A percentile compares a stretch with the other conserved stretches of the same genome.
These are phyloP conservation scores for Lissocephala sabroskyi DNA, from an alignment of 2,888 invertebrate species.

Conservation along the genomic window DNA sequence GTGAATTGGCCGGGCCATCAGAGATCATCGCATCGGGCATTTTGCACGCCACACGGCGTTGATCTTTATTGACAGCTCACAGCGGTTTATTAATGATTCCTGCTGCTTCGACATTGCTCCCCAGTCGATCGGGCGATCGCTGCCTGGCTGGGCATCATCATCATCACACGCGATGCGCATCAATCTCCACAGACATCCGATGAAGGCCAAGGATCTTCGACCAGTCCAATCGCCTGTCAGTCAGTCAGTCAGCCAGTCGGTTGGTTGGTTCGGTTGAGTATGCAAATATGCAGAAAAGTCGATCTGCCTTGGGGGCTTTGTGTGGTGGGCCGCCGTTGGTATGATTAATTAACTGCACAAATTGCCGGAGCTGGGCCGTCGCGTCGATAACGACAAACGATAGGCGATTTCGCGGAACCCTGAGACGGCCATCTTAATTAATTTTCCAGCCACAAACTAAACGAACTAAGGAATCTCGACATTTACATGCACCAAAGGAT, in stretches of 20 bases:
- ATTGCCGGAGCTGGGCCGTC: constrained; percentile 30
- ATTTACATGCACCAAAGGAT: not conserved
- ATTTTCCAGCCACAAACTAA: constrained; percentile 25
- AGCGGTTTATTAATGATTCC: constrained; percentile 70
- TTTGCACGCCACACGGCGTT: constrained; percentile 37
- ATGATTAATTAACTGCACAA: constrained; percentile 53
- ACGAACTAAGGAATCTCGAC: not conserved
- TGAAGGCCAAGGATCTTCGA: too few species aligned
- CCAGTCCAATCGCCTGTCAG: constrained; percentile 8
- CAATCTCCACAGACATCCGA: constrained; percentile 8
- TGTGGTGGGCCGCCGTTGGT: constrained; percentile 2
- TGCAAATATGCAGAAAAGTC: constrained; percentile 25
- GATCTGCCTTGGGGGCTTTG: too few species aligned
- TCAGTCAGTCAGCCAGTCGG: constrained; percentile 32
- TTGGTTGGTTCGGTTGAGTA: constrained; percentile 11
- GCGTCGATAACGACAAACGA: too few species aligned
- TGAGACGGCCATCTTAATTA: constrained; percentile 38
- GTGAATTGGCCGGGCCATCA: not conserved
- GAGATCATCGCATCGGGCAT: constrained; percentile 11
- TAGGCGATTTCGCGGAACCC: not conserved
- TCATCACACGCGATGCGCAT: constrained; percentile 13
- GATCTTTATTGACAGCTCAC: constrained; percentile 69
- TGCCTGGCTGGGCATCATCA: constrained; percentile 1
- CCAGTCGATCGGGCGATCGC: not conserved
- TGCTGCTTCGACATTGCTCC: constrained; percentile 33